These are phyloP conservation scores for Coregonus clupeaformis DNA, from an alignment of 2,113 vertebrate species.

Conservation along the genomic window DNA sequence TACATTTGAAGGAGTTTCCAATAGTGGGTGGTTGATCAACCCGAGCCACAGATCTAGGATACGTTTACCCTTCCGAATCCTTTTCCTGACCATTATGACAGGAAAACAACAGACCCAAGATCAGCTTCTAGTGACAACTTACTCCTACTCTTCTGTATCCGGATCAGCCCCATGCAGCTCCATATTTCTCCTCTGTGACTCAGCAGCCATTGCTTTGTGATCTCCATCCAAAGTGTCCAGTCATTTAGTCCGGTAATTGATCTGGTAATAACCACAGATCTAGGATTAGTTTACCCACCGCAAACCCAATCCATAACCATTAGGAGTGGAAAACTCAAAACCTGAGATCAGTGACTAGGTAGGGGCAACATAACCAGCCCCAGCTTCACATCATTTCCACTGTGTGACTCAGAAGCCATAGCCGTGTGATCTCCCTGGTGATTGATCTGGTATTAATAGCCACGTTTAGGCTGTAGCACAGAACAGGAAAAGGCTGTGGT, in stretches of 20 bases:
- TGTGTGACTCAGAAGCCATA: no score
- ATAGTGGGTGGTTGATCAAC: background rate
- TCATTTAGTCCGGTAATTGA: background rate
- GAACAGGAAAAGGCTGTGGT: background rate
- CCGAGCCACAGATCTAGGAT: background rate
- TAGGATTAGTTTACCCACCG: no score
- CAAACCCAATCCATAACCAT: no score
- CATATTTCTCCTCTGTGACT: background rate
- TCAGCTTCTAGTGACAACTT: background rate
- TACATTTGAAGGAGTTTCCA: constrained; percentile 23
- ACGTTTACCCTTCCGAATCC: background rate
- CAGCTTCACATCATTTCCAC: no score
- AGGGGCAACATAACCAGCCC: no score
- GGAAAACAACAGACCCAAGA: background rate
- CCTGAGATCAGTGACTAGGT: no score
- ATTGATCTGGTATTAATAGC: background rate
- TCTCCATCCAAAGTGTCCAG: background rate
- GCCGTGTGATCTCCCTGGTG: background rate
- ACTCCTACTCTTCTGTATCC: background rate
- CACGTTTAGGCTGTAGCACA: background rate
- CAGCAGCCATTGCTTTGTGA: background rate
- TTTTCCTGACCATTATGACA: background rate
- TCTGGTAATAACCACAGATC: background rate
- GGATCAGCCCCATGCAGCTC: background rate
- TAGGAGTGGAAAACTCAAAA: no score